A percentile compares a stretch with the other conserved stretches of the same genome.
phyloP scores from a whole-genome alignment of 2,113 vertebrate species.

The Lepus americanus region DNA sequence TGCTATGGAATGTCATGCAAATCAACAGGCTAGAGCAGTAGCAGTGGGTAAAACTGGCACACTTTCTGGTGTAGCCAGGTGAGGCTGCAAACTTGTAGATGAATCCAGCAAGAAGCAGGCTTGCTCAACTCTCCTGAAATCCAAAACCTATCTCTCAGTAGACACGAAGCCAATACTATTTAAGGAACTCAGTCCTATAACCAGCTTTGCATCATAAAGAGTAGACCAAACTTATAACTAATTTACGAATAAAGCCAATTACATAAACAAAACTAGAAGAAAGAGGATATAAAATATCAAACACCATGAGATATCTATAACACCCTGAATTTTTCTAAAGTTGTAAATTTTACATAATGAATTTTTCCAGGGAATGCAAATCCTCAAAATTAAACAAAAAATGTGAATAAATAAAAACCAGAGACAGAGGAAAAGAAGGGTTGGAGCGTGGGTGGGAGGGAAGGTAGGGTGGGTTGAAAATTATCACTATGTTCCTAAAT shows the following conservation, averaged over 20 bases:
- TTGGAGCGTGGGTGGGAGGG: no score
- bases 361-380: slow-evolving; percentile 1
- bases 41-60: not conserved
- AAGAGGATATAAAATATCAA: not conserved
- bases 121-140: not conserved
- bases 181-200: not conserved
- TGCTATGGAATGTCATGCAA: not conserved
- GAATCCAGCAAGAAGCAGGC: not conserved
- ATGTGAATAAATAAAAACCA: not conserved
- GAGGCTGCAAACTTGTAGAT: not conserved
- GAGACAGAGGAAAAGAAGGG: no score
- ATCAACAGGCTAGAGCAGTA: not conserved
- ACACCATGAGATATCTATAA: not conserved
- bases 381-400: not conserved
- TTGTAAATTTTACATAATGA: not conserved
- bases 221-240: not conserved
- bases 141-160: not conserved
- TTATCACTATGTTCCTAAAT: no score
- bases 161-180: not conserved
- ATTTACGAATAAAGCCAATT: not conserved
- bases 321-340: not conserved
- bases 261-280: slow-evolving; percentile 14
- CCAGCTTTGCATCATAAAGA: not conserved
- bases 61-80: not conserved
- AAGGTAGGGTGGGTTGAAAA: no score